A percentile compares a stretch with the other conserved stretches of the same genome.
Evolutionary conservation across 2,113 vertebrate genomes (phyloP).

Genomic region (Pholis gunnellus): DNA sequence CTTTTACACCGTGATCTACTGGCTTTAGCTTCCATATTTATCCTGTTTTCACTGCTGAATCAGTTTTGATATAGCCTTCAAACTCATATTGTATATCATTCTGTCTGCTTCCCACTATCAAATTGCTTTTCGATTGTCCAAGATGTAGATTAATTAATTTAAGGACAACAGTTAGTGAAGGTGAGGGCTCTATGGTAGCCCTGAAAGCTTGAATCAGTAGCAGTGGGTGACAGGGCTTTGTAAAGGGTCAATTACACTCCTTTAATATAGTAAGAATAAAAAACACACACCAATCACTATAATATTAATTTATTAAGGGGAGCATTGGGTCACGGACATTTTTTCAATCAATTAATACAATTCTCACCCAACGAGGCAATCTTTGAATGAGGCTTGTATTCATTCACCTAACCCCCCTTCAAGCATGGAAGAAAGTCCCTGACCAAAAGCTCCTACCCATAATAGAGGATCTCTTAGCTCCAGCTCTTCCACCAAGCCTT

Average conservation of each 20-base stretch:
- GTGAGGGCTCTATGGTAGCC: no score
- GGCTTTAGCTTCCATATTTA: no score
- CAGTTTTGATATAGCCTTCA: no score
- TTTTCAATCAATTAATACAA: neutral
- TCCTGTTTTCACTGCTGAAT: neutral
- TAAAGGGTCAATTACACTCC: neutral
- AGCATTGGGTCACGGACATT: neutral
- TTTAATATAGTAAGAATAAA: neutral
- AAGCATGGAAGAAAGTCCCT: neutral
- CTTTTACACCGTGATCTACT: no score
- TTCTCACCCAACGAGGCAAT: slow-evolving; percentile 9
- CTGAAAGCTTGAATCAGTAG: neutral
- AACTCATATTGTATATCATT: no score
- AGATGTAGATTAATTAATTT: no score
- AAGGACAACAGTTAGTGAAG: no score
- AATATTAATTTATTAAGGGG: neutral
- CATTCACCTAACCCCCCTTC: neutral
- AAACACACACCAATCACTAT: neutral
- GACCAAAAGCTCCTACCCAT: neutral
- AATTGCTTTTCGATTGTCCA: no score
- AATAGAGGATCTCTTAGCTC: neutral
- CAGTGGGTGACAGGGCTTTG: neutral
- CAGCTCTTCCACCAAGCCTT: neutral
- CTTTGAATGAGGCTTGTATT: neutral
- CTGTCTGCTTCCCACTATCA: no score